phyloP scores from a whole-genome alignment of 2,888 invertebrate species.

The Celastrina argiolus region DNA sequence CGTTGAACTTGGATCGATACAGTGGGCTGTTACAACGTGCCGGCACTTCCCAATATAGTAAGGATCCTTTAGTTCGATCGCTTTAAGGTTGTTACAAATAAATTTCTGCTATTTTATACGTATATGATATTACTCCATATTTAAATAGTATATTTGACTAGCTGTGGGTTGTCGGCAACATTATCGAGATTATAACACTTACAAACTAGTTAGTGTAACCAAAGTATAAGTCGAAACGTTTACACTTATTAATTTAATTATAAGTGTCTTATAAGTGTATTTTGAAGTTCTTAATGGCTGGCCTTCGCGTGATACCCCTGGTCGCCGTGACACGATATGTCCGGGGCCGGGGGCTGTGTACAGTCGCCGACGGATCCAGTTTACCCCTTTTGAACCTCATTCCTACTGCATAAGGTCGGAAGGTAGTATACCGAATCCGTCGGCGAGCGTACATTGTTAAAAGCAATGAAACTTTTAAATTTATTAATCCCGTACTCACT shows the following conservation, averaged over 20 bases:
- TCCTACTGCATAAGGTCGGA: too few relatives aligned
- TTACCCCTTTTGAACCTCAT: too few relatives aligned
- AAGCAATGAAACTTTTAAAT: slow-evolving; percentile 6
- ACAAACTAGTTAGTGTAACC: neutral
- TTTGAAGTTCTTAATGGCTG: neutral
- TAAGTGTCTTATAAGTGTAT: slow-evolving; percentile 13
- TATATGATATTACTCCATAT: too few relatives aligned
- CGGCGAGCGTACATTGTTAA: neutral
- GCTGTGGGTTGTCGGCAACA: too few relatives aligned
- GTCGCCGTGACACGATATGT: neutral
- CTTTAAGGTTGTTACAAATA: too few relatives aligned
- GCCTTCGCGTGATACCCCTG: slow-evolving; percentile 4
- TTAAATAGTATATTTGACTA: too few relatives aligned
- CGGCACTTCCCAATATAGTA: neutral
- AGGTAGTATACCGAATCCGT: too few relatives aligned
- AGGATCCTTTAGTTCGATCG: neutral
- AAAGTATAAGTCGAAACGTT: neutral
- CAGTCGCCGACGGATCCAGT: too few relatives aligned
- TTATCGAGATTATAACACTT: too few relatives aligned
- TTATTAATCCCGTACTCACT: neutral
- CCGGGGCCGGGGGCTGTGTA: too few relatives aligned
- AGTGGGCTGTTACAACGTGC: slow-evolving; percentile 30
- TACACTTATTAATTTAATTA: slow-evolving; percentile 15
- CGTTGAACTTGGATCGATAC: slow-evolving; percentile 45
- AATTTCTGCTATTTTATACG: too few relatives aligned